A percentile compares a stretch with the other conserved stretches of the same genome.
Evolutionary conservation across 2,797 vertebrate genomes (phyloP).

Genomic region (Echiichthys vipera): DNA sequence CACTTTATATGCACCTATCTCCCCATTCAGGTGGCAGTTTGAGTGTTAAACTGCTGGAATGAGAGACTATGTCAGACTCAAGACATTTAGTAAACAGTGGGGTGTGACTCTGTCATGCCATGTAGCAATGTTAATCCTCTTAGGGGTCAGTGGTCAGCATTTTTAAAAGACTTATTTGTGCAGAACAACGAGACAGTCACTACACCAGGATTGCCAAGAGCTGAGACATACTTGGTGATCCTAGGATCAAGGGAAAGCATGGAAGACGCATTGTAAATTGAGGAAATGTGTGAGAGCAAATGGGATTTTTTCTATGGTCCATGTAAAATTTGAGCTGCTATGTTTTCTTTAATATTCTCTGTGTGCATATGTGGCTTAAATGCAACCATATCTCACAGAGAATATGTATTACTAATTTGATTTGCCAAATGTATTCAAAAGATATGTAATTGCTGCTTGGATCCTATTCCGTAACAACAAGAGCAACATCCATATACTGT

Average conservation of each 20-base stretch:
- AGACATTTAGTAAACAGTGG: slow-evolving; percentile 65
- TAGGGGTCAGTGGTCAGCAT: slow-evolving; percentile 50
- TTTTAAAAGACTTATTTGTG: slow-evolving; percentile 59
- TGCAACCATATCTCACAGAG: slow-evolving; percentile 7
- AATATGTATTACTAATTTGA: not conserved
- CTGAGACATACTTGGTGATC: slow-evolving; percentile 28
- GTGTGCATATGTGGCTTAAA: not conserved
- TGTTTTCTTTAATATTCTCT: slow-evolving; percentile 27
- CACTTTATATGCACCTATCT: not conserved
- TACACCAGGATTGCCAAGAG: slow-evolving; percentile 29
- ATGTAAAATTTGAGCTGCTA: slow-evolving; percentile 18
- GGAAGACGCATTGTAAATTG: slow-evolving; percentile 27
- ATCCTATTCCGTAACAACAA: not conserved
- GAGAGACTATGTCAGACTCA: slow-evolving; percentile 32
- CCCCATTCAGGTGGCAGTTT: slow-evolving; percentile 4
- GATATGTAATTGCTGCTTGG: slow-evolving; percentile 3
- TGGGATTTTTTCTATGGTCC: not conserved
- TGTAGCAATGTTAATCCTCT: slow-evolving; percentile 65
- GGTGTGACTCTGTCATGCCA: slow-evolving; percentile 56
- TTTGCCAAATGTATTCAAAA: slow-evolving; percentile 11
- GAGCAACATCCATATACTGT: not conserved
- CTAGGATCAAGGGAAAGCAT: slow-evolving; percentile 33
- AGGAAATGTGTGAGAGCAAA: slow-evolving; percentile 30
- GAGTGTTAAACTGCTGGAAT: slow-evolving; percentile 52
- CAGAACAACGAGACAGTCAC: slow-evolving; percentile 68